Conservation (phyloP, 2,797 vertebrate genomes). For the Gymnocypris eckloni region DNA sequence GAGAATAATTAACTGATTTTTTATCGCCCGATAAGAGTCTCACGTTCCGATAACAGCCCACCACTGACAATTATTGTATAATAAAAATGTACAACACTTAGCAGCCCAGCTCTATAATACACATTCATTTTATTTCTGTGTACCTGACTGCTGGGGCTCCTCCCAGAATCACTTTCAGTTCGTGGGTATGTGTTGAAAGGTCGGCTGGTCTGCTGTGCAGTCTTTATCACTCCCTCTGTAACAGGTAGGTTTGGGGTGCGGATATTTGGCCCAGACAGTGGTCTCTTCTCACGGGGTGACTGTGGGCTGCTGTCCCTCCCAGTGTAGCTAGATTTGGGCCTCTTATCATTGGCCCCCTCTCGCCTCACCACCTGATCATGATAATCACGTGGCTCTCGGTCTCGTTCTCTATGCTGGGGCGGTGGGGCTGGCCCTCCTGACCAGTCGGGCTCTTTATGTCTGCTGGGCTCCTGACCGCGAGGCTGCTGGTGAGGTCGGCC, state of each 20-base stretch:
- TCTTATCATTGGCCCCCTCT: conserved; percentile 76
- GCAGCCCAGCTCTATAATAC: no score
- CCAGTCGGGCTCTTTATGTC: conserved; percentile 65
- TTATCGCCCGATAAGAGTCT: no score
- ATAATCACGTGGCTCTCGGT: conserved; percentile 66
- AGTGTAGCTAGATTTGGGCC: conserved; percentile 87
- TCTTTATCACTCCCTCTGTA: conserved; percentile 81
- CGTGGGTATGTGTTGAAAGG: conserved; percentile 93
- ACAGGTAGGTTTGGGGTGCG: conserved; percentile 81
- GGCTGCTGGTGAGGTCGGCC: conserved; percentile 79
- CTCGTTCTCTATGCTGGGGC: conserved; percentile 71
- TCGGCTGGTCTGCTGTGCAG: conserved; percentile 78
- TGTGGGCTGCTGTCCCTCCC: conserved; percentile 77
- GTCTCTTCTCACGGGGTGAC: conserved; percentile 88
- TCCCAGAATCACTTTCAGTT: conserved; percentile 83
- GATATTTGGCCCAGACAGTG: conserved; percentile 90
- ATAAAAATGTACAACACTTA: background rate
- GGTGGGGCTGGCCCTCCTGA: conserved; percentile 71
- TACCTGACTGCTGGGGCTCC: conserved; percentile 85
- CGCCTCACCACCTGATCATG: conserved; percentile 71
- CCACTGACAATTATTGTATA: background rate
- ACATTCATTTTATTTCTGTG: conserved; percentile 19
- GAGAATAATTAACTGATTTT: no score
- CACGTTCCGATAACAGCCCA: no score
- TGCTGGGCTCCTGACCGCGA: conserved; percentile 82